These are phyloP conservation scores for Sinella curviseta DNA, from an alignment of 1,140 invertebrate genomes.

Conservation along the genomic window DNA sequence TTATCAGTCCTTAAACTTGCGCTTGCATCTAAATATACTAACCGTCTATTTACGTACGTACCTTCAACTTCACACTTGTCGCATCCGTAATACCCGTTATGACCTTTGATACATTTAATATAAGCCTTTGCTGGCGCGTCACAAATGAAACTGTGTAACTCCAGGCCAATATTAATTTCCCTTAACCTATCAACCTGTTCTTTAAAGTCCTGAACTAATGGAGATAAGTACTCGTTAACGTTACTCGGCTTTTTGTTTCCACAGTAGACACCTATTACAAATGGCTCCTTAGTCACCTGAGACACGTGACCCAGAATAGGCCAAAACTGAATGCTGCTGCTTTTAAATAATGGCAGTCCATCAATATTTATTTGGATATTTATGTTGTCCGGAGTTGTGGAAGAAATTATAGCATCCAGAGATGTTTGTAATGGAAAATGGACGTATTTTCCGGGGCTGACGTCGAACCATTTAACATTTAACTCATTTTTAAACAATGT, in stretches of 20 bases:
- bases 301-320: constrained; percentile 49
- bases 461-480: no score
- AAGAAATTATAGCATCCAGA: no score
- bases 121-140: constrained; percentile 51
- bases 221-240: constrained; percentile 48
- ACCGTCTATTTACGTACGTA: neutral
- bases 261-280: constrained; percentile 50
- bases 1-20: constrained; percentile 46
- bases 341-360: constrained; percentile 48
- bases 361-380: constrained; percentile 34
- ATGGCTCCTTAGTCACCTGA: constrained; percentile 42
- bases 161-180: constrained; percentile 41
- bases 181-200: constrained; percentile 40
- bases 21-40: constrained; percentile 40
- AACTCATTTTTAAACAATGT: neutral
- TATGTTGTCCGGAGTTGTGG: no score
- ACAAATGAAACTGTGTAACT: constrained; percentile 51
- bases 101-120: constrained; percentile 50
- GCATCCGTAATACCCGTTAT: constrained; percentile 51
- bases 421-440: no score
- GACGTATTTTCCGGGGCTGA: no score
- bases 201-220: constrained; percentile 51
- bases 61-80: constrained; percentile 50
- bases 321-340: constrained; percentile 46
- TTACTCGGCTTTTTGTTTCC: constrained; percentile 51